phyloP scores from a whole-genome alignment of 2,113 vertebrate species.

The Pampusana beccarii region DNA sequence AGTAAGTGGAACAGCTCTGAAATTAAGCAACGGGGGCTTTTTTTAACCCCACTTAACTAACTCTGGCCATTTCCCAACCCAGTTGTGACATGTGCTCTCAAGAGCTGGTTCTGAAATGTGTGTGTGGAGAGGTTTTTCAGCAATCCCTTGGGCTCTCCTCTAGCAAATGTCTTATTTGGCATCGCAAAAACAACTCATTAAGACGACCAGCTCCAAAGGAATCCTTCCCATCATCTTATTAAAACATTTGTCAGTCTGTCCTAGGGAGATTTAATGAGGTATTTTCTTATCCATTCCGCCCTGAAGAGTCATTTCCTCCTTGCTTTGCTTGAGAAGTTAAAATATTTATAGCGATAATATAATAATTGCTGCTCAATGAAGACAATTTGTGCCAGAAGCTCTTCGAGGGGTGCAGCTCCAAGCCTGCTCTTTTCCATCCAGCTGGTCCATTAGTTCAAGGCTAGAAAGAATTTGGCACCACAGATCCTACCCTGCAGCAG shows the following conservation, averaged over 20 bases:
- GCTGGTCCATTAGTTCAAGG: not conserved
- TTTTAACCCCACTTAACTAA: not conserved
- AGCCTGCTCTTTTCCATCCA: not conserved
- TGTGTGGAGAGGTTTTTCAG: not conserved
- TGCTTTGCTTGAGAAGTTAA: constrained; percentile 26
- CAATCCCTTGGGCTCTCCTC: not conserved
- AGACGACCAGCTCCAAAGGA: not conserved
- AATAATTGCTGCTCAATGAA: constrained; percentile 37
- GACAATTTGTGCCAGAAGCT: not conserved
- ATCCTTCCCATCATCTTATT: constrained; percentile 35
- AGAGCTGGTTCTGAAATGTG: accelerated
- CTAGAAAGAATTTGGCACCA: not conserved
- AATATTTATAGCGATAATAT: constrained; percentile 55
- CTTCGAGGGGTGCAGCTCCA: not conserved
- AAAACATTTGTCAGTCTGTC: constrained; percentile 51
- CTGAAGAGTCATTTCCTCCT: constrained; percentile 40
- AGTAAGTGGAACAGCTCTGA: not conserved
- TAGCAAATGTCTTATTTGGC: not conserved
- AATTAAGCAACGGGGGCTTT: not conserved
- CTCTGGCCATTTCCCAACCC: not conserved
- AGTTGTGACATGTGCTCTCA: not conserved
- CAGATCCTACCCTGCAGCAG: not conserved
- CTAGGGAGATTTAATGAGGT: constrained; percentile 58
- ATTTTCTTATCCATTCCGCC: constrained; percentile 38
- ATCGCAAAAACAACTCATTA: not conserved